Conservation (phyloP, 2,797 vertebrate genomes). For the Phataginus tetradactyla region DNA sequence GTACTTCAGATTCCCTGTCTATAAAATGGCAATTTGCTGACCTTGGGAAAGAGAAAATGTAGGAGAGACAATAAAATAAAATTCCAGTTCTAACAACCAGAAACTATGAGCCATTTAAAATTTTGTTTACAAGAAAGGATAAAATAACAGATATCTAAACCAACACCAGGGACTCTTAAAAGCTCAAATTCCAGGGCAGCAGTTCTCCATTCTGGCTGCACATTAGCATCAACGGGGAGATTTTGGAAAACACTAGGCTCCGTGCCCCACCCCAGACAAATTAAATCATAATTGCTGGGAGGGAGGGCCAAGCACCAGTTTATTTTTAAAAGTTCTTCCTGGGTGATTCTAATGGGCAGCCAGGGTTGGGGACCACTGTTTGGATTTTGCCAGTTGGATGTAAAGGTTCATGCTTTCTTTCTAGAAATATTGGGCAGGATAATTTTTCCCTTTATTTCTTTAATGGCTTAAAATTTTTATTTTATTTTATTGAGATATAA, state of each 20-base stretch:
- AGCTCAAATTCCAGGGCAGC: constrained; percentile 37
- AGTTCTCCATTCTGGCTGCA: neutral
- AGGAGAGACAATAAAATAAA: constrained; percentile 44
- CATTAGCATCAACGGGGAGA: neutral
- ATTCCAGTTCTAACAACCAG: constrained; percentile 45
- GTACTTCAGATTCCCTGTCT: neutral
- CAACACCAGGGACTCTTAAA: constrained; percentile 42
- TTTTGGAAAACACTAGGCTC: constrained; percentile 40
- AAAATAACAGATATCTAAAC: constrained; percentile 59
- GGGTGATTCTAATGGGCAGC: neutral
- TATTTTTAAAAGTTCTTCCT: constrained; percentile 52
- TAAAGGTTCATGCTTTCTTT: constrained; percentile 40
- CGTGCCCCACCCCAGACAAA: neutral
- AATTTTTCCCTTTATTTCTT: neutral
- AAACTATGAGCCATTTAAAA: constrained; percentile 41
- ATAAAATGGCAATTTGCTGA: constrained; percentile 41
- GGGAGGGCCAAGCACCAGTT: constrained; percentile 12
- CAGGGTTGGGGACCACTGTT: neutral
- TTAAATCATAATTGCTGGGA: constrained; percentile 6
- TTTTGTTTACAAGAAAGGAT: constrained; percentile 68
- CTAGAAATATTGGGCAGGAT: constrained; percentile 15
- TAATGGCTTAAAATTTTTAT: constrained; percentile 13
- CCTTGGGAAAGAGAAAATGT: neutral
- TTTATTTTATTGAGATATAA: constrained; percentile 40
- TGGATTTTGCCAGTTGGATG: neutral